Evolutionary conservation across 2,797 vertebrate species (phyloP), one percentile per base, ranked within the genome.

Genomic region (Muraenolepis orangiensis): DNA sequence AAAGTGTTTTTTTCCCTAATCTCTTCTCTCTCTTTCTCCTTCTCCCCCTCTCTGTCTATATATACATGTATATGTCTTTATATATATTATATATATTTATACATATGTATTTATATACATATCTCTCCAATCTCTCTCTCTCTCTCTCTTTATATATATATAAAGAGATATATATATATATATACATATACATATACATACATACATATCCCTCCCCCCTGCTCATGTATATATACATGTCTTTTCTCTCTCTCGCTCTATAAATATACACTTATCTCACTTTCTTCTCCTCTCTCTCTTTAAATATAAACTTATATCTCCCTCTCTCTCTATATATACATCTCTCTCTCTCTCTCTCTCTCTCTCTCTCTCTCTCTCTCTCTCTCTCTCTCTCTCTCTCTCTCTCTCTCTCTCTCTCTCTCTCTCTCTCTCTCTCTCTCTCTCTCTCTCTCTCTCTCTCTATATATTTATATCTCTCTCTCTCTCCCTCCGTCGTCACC

Each of bases 361-460:
- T 71, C 26, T 68, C 61, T 71, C n/a, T n/a, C n/a, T n/a, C n/a
- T n/a, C n/a, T n/a, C n/a, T n/a, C n/a, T n/a, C n/a, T n/a, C n/a
- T n/a, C n/a, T n/a, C n/a, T 16, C 34, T 51, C 69, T 42, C 71
- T 73, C 31, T 71, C 64, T 5, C 68, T 75, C 72, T 66, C 42
- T 46, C 18, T 51, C 32, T 71, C 26, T 68, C 61, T 71, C n/a
- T n/a, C n/a, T n/a, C n/a, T n/a, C n/a, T n/a, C n/a, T n/a, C n/a
- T n/a, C n/a, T n/a, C n/a, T n/a, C n/a, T n/a, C n/a, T 16, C 34
- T 51, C 69, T 42, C 71, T 73, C 31, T 71, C 64, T 5, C 68
- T 75, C 72, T 66, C n/a, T n/a, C n/a, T 16, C 34, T 51, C 69
- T 42, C 71, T 73, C 31, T 71, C 64, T 5, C 68, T 75, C 72